Evolutionary conservation across 2,113 vertebrate species (phyloP), one percentile per base, ranked within the genome.

Genomic region (Hiodon tergisus): DNA sequence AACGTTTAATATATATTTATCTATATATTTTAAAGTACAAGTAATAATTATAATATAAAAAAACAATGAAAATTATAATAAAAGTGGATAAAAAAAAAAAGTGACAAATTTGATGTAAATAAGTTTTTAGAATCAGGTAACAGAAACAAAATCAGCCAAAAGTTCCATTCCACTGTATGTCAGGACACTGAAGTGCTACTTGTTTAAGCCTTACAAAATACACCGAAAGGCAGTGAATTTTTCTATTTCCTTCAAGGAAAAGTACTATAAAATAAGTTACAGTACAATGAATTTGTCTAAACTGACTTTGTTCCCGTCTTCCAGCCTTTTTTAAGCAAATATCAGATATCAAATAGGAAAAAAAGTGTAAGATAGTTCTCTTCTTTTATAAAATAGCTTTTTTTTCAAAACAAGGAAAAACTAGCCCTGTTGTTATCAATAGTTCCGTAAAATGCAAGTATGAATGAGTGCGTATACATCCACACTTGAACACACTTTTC

Each of bases 231-330:
- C 94, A 93, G 89, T 90, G 91, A 94, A 94, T 80, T 54, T 79
- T 85, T 81, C 83, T 70, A 89, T 98, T 97, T 97, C 96, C 95
- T 96, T 98, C 95, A 97, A 98, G 96, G 96, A 97, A 98, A 98
- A 95, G 93, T 95, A 96, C 95, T 97, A 97, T 97, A 98, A 89
- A 98, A 98, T 98, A 98, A 98, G 94, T 97, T 98, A 99, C 94
- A 97, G 95, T 98, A 96, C 94, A 98, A 93, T 95, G 93, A 97
- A 95, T 95, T 92, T 94, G 91, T 95, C 93, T 94, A 93, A 95
- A 94, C 93, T 91, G 92, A 95, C 94, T 93, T 97, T 94, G 95
- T 95, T 98, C 95, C 95, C 94, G 88, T 94, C 93, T 94, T 96
- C 94, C 95, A 96, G 94, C 94, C 92, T 94, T 93, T 86, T 77